A percentile compares a stretch with the other conserved stretches of the same genome.
phyloP scores from a whole-genome alignment of 2,888 invertebrate species.

The Lordiphosa fenestrarum region DNA sequence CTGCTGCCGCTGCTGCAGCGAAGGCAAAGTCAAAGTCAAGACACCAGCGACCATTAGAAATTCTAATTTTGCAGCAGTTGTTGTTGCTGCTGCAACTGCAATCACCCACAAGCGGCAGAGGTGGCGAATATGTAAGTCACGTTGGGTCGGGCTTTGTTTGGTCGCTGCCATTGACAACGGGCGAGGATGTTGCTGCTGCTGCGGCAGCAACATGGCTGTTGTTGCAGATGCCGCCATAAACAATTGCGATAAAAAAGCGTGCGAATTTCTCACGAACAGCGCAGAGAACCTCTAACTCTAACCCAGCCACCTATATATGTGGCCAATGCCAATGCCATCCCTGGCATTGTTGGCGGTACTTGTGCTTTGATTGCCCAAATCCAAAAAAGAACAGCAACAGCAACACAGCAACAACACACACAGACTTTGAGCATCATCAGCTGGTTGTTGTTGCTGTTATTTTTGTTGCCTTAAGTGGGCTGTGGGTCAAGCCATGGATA shows the following conservation, averaged over 20 bases:
- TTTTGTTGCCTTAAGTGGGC: conserved; percentile 62
- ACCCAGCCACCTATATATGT: conserved; percentile 40
- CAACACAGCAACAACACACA: conserved; percentile 10
- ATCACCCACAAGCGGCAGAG: conserved; percentile 66
- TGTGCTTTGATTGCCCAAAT: conserved; percentile 69
- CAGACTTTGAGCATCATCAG: conserved; percentile 13
- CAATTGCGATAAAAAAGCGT: conserved; percentile 74
- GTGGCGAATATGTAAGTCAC: conserved; percentile 75
- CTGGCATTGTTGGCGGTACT: conserved; percentile 63
- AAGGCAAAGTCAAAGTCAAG: conserved; percentile 44
- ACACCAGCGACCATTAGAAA: conserved; percentile 65
- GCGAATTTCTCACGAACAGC: conserved; percentile 72
- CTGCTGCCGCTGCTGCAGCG: conserved; percentile 35
- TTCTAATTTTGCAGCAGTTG: conserved; percentile 54
- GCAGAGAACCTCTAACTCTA: conserved; percentile 24
- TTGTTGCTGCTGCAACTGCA: conserved; percentile 35
- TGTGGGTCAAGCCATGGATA: conserved; percentile 70
- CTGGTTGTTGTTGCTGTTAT: conserved; percentile 12
- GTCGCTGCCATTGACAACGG: conserved; percentile 62
- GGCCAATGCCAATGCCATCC: conserved; percentile 34
- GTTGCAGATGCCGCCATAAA: conserved; percentile 72
- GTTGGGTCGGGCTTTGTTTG: conserved; percentile 60
- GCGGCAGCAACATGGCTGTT: not conserved
- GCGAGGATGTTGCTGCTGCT: conserved; percentile 19
- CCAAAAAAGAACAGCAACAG: conserved; percentile 38